Evolutionary conservation across 2,797 vertebrate genomes (phyloP).

Genomic region (Spatula versicolor): DNA sequence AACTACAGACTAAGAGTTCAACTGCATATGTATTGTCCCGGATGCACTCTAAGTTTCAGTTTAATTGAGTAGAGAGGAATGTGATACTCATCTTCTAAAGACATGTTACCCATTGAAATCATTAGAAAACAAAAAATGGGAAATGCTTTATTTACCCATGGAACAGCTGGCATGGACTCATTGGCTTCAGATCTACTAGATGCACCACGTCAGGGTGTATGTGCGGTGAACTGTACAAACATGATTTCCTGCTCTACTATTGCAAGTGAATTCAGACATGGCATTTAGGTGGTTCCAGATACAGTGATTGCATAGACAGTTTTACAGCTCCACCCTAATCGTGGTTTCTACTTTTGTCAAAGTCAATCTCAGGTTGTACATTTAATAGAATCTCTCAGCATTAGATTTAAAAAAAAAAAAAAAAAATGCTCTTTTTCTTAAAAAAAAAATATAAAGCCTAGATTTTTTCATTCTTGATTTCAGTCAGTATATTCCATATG

Average conservation of each 20-base stretch:
- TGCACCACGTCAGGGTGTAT: not conserved
- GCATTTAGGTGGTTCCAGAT: conserved; percentile 16
- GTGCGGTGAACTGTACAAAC: not conserved
- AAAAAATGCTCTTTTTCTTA: not conserved
- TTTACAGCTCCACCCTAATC: not conserved
- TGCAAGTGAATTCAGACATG: not conserved
- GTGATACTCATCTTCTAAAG: not conserved
- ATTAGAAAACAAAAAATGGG: not conserved
- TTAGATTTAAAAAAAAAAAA: not conserved
- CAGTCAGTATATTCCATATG: not conserved
- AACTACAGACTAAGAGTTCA: not conserved
- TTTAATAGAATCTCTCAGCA: not conserved
- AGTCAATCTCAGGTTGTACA: not conserved
- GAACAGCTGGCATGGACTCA: not conserved
- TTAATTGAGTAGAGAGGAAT: not conserved
- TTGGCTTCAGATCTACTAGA: not conserved
- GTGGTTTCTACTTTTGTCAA: not conserved
- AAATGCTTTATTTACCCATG: not conserved
- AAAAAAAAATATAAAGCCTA: not conserved
- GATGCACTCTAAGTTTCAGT: not conserved
- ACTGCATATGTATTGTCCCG: not conserved
- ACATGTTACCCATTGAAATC: not conserved
- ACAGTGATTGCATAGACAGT: not conserved
- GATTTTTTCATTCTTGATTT: not conserved
- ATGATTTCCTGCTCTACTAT: conserved; percentile 1